A percentile compares a stretch with the other conserved stretches of the same genome.
phyloP scores from a whole-genome alignment of 2,113 vertebrate genomes.

The Numida meleagris region DNA sequence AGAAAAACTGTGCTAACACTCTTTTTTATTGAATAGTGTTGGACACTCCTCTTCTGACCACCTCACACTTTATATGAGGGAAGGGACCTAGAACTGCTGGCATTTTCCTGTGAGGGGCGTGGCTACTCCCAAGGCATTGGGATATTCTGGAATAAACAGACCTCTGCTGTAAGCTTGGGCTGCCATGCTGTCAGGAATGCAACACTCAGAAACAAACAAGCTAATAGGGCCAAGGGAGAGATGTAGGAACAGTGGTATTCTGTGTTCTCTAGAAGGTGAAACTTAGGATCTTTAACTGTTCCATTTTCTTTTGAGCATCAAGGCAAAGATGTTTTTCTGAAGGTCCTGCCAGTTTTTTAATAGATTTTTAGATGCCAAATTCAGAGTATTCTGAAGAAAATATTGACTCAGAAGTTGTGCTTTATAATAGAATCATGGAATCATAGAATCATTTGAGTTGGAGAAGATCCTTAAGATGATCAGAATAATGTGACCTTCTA shows the following conservation, averaged over 20 bases:
- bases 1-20: neutral
- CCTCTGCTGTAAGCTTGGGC: neutral
- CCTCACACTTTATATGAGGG: neutral
- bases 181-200: neutral
- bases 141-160: neutral
- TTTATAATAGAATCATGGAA: too few relatives aligned
- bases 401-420: neutral
- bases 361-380: too few relatives aligned
- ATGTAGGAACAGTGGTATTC: neutral
- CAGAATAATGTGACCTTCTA: neutral
- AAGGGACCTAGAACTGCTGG: neutral
- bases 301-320: neutral
- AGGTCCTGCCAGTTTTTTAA: neutral
- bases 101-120: neutral
- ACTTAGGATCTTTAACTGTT: neutral
- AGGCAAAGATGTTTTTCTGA: neutral
- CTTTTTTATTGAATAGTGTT: neutral
- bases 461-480: too few relatives aligned
- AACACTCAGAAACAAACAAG: neutral
- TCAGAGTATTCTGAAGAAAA: neutral
- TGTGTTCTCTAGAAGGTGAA: neutral
- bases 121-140: neutral
- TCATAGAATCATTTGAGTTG: too few relatives aligned
- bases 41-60: neutral
- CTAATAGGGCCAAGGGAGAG: neutral